phyloP scores from a whole-genome alignment of 2,113 vertebrate species.

The Camelus bactrianus region DNA sequence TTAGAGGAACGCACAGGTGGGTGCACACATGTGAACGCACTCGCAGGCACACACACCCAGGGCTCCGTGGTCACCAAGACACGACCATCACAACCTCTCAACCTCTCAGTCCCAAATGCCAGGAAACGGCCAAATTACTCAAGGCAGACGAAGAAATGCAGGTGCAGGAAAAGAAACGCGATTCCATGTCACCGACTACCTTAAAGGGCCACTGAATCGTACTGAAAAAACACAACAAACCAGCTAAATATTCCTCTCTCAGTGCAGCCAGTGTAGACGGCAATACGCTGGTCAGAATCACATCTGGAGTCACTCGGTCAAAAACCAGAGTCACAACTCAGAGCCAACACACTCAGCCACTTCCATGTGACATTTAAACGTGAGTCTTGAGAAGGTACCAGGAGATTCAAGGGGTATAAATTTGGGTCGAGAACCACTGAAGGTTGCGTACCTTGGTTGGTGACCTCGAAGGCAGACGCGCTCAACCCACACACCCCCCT shows the following conservation, averaged over 20 bases:
- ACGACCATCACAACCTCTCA: rapidly evolving
- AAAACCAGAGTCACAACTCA: too few relatives aligned
- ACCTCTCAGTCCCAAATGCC: not conserved
- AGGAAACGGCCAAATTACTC: not conserved
- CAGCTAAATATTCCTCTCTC: rapidly evolving
- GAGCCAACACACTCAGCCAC: rapidly evolving
- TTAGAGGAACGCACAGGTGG: too few relatives aligned
- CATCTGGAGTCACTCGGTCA: not conserved
- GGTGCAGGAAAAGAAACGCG: rapidly evolving
- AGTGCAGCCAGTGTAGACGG: rapidly evolving
- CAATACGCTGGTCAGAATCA: rapidly evolving
- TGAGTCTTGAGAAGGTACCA: rapidly evolving
- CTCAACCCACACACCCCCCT: rapidly evolving
- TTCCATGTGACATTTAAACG: rapidly evolving
- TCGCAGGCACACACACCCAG: rapidly evolving
- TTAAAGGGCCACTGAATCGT: not conserved
- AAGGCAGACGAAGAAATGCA: not conserved
- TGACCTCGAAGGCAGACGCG: rapidly evolving
- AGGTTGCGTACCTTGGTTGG: rapidly evolving
- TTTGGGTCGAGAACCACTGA: rapidly evolving
- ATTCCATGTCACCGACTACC: rapidly evolving
- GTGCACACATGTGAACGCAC: rapidly evolving
- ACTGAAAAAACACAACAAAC: rapidly evolving
- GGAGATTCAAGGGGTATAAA: too few relatives aligned
- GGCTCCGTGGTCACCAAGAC: not conserved